Base-by-base conservation (phyloP, 2,113 vertebrate genomes). In the Cynoglossus semilaevis region DNA sequence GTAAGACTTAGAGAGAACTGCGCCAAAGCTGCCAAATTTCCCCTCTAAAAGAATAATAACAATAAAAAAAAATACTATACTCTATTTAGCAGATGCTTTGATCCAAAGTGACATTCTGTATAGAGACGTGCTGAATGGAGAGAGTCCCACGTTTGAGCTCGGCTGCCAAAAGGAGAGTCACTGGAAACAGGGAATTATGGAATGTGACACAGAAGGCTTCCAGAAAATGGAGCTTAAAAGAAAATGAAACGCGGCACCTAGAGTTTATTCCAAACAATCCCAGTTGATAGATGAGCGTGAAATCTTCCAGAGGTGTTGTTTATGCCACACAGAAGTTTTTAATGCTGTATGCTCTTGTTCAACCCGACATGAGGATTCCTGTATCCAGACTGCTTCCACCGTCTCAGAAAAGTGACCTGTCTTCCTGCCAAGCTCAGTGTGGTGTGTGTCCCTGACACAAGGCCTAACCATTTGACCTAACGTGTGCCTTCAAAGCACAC, bases 351-450 rank as follows among this genome's bases (percentile, higher is more conserved):
- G 59, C 42, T 52, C 19, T 2, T 1, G 7, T 50, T 65, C 56
- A 66, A 73, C 74, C 60, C 43, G 51, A 73, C 58, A 58, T 41
- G 45, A 72, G 52, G 69, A 51, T 62, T 72, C 44, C 36, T 54
- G 69, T 58, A 79, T 82, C 79, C 78, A 73, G 72, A 82, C 79
- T 61, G 72, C 85, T 86, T 87, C 88, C 88, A 75, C 78, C 65
- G 22, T 72, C 74, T 69, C 81, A 73, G 74, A 77, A 67, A 60
- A 58, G 70, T 58, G 81, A 83, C 79, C 88, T 87, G 83, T 89
- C 88, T 89, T 89, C 85, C 86, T 89, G 88, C 88, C 86, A 84
- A 85, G 78, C 81, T 84, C 76, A 81, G 80, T 82, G 80, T 85
- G 82, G 49, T 57, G 82, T 81, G 73, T 82, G 81, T 82, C 34